A percentile compares a stretch with the other conserved stretches of the same genome.
Evolutionary conservation across 2,113 vertebrate species (phyloP).

Genomic region (Pogona vitticeps): DNA sequence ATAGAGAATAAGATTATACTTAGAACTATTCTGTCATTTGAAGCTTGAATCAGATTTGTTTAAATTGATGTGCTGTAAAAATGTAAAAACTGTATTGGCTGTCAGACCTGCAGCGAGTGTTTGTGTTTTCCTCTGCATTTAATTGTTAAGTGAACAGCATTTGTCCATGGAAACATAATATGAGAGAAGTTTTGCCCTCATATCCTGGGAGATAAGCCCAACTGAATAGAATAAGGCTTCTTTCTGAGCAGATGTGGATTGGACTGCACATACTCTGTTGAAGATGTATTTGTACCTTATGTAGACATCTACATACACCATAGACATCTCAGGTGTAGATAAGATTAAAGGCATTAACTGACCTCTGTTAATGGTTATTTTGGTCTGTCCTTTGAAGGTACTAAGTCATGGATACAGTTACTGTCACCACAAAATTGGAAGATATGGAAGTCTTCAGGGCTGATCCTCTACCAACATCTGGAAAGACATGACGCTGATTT

Average conservation of each 20-base stretch:
- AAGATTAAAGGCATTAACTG: background rate
- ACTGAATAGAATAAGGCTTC: background rate
- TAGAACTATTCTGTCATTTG: background rate
- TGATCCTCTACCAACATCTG: background rate
- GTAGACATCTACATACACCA: too few species aligned
- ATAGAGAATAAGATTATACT: background rate
- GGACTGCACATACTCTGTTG: background rate
- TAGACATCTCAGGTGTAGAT: background rate
- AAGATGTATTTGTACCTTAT: background rate
- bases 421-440: background rate
- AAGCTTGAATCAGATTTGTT: background rate
- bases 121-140: background rate
- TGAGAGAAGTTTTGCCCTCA: background rate
- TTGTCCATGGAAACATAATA: background rate
- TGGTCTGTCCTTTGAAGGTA: background rate
- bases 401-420: background rate
- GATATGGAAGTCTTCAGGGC: background rate
- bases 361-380: background rate
- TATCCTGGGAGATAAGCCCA: background rate
- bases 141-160: background rate
- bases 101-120: background rate
- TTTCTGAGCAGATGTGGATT: background rate
- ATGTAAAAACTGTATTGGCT: background rate
- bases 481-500: background rate
- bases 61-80: background rate